Conservation (phyloP, 2,888 invertebrate genomes). For the Acanthococcus lagerstroemiae region DNA sequence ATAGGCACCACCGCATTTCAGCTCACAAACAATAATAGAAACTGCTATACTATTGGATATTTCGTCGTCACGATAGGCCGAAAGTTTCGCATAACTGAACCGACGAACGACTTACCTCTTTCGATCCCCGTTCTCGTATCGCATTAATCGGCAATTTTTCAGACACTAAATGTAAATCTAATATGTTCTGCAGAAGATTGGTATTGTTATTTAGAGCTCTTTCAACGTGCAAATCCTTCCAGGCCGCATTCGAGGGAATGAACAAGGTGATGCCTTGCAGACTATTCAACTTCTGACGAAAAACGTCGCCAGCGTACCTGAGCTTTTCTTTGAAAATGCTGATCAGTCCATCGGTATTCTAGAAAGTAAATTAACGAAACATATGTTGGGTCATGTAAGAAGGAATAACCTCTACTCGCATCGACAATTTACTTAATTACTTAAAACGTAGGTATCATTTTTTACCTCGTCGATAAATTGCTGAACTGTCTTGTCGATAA, state of each 20-base stretch:
- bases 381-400: background rate
- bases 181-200: conserved; percentile 61
- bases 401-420: too few species aligned
- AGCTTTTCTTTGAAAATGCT: conserved; percentile 75
- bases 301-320: conserved; percentile 63
- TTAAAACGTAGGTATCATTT: background rate
- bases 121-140: background rate
- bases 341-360: conserved; percentile 56
- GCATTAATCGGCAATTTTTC: conserved; percentile 24
- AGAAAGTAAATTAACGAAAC: conserved; percentile 6
- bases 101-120: conserved; percentile 5
- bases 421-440: too few species aligned
- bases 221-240: conserved; percentile 61
- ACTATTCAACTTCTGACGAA: conserved; percentile 58
- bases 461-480: conserved; percentile 48
- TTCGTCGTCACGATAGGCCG: too few species aligned
- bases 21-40: too few species aligned
- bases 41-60: too few species aligned
- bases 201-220: conserved; percentile 54
- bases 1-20: too few species aligned
- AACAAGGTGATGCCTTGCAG: conserved; percentile 71
- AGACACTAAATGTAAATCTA: conserved; percentile 67
- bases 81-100: too few species aligned
- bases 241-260: conserved; percentile 81
- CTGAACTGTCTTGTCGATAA: conserved; percentile 76